These are phyloP conservation scores for Drosophila subquinaria DNA, from an alignment of 2,888 invertebrate genomes.

Conservation along the genomic window DNA sequence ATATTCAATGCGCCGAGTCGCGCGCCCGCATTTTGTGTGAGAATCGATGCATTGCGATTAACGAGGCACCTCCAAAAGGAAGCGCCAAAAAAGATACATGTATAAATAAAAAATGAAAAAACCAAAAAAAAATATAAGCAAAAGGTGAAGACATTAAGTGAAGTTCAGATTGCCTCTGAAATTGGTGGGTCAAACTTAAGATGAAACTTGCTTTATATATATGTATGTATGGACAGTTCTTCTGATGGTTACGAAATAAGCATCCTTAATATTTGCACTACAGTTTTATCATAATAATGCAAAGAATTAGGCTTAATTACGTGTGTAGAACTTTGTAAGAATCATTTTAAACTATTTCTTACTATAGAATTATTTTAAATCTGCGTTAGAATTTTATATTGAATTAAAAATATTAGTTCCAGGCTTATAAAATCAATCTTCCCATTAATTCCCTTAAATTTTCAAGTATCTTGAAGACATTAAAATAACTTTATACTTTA, in stretches of 20 bases:
- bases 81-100: conserved; percentile 26
- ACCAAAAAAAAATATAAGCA: conserved; percentile 1
- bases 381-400: no score
- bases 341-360: no score
- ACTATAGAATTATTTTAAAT: no score
- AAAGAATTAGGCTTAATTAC: no score
- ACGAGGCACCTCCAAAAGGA: conserved; percentile 46
- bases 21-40: conserved; percentile 57
- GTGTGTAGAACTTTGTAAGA: no score
- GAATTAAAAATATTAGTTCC: no score
- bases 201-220: background rate
- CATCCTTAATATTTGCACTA: background rate
- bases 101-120: background rate
- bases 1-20: conserved; percentile 53
- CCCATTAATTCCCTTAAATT: no score
- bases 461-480: conserved; percentile 24
- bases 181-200: conserved; percentile 25
- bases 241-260: background rate
- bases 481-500: conserved; percentile 34
- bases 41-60: conserved; percentile 69
- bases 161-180: conserved; percentile 38
- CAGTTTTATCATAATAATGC: no score
- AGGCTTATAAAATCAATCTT: no score
- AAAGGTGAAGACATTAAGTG: conserved; percentile 47
- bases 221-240: background rate